These are phyloP conservation scores for Seriola aureovittata DNA, from an alignment of 2,113 vertebrate genomes.

Conservation along the genomic window DNA sequence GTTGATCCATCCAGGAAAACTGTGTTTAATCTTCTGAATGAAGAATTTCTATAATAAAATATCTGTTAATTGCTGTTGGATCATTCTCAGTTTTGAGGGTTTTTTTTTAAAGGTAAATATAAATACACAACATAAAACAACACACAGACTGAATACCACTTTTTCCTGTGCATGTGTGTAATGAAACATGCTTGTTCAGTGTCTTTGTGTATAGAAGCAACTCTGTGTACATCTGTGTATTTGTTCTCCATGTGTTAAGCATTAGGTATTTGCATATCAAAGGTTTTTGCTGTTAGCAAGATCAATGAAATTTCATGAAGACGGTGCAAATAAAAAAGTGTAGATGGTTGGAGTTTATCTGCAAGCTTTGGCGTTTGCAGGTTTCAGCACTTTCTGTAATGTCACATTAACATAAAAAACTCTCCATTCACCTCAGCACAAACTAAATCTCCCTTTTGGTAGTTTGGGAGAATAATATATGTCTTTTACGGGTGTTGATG, in stretches of 20 bases:
- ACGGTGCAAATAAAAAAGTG: neutral
- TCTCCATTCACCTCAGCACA: neutral
- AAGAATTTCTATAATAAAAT: neutral
- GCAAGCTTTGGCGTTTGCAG: neutral
- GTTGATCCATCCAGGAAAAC: neutral
- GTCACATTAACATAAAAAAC: neutral
- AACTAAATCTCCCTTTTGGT: neutral
- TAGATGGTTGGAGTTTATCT: neutral
- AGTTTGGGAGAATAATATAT: neutral
- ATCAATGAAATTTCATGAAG: neutral
- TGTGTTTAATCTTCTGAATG: neutral
- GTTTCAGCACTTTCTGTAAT: neutral
- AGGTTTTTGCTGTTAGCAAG: neutral
- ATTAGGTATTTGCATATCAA: neutral
- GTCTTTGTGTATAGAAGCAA: no score
- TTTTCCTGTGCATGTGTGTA: neutral
- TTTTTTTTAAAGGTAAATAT: no score
- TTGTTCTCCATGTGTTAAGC: neutral
- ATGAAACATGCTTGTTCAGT: neutral
- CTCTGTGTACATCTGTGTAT: neutral
- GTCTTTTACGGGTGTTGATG: no score
- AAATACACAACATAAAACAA: no score
- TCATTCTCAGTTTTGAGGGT: no score
- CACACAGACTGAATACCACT: neutral
- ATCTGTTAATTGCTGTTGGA: no score